Percentiles rank a stretch among this genome's conserved stretches.
Conservation (phyloP, 2,888 invertebrate genomes). For the Thera britannica region DNA sequence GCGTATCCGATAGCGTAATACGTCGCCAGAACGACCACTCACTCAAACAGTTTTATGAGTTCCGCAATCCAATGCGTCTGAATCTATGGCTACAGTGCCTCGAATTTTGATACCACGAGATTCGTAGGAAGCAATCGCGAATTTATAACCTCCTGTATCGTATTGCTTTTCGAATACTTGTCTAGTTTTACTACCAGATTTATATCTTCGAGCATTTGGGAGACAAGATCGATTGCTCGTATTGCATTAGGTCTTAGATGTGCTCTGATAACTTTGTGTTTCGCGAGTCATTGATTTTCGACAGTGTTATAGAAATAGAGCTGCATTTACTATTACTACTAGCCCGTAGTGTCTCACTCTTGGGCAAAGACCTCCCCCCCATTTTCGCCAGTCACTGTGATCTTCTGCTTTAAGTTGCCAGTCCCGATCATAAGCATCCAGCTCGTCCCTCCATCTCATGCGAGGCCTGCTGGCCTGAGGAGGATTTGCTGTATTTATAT, state of each 20-base stretch:
- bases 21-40: conserved; percentile 52
- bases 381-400: too few species aligned
- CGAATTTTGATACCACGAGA: conserved; percentile 51
- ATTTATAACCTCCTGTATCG: conserved; percentile 58
- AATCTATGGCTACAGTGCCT: conserved; percentile 49
- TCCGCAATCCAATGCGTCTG: conserved; percentile 56
- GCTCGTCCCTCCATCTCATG: too few species aligned
- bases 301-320: conserved; percentile 15
- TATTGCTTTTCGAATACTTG: conserved; percentile 60
- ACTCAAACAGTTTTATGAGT: conserved; percentile 57
- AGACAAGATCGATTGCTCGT: conserved; percentile 36
- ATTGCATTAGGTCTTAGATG: conserved; percentile 39
- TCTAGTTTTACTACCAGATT: conserved; percentile 49
- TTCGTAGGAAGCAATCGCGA: conserved; percentile 57
- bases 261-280: conserved; percentile 36
- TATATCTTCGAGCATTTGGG: conserved; percentile 36
- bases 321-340: neutral
- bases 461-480: too few species aligned
- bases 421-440: too few species aligned
- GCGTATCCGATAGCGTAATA: conserved; percentile 51
- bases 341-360: too few species aligned
- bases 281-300: conserved; percentile 29
- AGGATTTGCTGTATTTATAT: neutral
- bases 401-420: too few species aligned
- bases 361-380: too few species aligned